Percentiles rank a stretch among this genome's conserved stretches.
Conservation (phyloP, 2,888 invertebrate genomes). For the Sarcophaga variegata region DNA sequence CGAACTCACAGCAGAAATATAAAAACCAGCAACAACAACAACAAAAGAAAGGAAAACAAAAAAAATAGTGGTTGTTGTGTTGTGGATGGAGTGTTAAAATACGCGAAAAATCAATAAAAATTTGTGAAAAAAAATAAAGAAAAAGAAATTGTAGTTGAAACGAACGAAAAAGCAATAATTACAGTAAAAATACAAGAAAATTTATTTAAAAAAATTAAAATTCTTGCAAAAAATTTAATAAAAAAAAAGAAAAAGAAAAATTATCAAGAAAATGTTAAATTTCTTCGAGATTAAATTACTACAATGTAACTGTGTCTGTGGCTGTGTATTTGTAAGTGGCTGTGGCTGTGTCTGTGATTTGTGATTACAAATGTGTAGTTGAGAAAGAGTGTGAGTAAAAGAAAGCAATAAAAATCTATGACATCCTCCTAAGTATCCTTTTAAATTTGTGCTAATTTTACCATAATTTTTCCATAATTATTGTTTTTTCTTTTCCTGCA, state of each 20-base stretch:
- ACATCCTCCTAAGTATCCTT: conserved; percentile 38
- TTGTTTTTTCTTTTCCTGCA: too few species aligned
- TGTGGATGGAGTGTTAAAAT: conserved; percentile 27
- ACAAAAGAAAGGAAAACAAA: conserved; percentile 8
- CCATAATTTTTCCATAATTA: too few species aligned
- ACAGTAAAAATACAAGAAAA: conserved; percentile 5
- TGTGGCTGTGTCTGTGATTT: neutral
- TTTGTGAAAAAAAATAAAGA: conserved; percentile 16
- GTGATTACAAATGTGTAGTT: neutral
- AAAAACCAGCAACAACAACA: neutral
- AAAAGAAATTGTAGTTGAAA: neutral
- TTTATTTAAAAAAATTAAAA: conserved; percentile 28
- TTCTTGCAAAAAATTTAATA: neutral
- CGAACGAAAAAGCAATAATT: conserved; percentile 2
- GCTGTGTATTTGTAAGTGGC: neutral
- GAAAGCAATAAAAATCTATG: conserved; percentile 20
- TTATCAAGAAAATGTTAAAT: conserved; percentile 4
- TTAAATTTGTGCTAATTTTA: conserved; percentile 31
- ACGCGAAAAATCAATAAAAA: conserved; percentile 64
- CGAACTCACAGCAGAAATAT: conserved; percentile 29
- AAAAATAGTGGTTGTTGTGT: conserved; percentile 39
- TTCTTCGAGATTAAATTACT: too few species aligned
- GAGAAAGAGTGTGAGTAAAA: too few species aligned
- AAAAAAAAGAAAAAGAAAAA: conserved; percentile 1
- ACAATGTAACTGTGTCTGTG: too few species aligned